Conservation (phyloP, 1,140 invertebrate genomes). For the Pseudomyrmex flavicornis region DNA sequence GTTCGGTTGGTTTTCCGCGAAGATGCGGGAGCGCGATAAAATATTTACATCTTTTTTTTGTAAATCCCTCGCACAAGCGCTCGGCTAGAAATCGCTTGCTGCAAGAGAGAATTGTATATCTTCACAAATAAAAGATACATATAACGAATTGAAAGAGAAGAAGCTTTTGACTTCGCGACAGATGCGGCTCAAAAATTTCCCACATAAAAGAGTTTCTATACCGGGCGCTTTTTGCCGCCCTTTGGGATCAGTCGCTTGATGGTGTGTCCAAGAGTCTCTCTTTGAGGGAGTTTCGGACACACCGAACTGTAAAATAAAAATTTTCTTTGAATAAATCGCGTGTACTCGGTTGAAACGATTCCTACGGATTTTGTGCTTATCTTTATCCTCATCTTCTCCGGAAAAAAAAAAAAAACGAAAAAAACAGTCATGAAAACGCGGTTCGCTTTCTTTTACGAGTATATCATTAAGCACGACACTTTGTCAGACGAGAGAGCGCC, state of each 20-base stretch:
- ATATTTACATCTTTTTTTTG: background rate
- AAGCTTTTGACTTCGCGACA: background rate
- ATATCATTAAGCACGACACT: conserved; percentile 13
- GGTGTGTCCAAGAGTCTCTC: background rate
- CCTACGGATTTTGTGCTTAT: background rate
- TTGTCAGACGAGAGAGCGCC: background rate
- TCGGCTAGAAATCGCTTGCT: background rate
- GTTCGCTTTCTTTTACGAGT: conserved; percentile 1
- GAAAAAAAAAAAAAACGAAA: background rate
- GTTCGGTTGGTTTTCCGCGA: background rate
- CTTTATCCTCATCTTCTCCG: background rate
- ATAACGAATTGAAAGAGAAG: no score
- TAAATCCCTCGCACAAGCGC: background rate
- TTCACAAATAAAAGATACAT: no score
- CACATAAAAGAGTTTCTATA: background rate
- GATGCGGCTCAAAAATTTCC: background rate
- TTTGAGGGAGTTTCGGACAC: no score
- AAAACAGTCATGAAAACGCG: background rate
- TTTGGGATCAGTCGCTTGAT: background rate
- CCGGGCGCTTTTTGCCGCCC: background rate
- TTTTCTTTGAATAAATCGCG: background rate
- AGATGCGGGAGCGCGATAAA: background rate
- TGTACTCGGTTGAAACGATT: background rate
- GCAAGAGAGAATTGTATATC: no score
- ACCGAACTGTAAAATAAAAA: no score